Percentiles rank a stretch among this genome's conserved stretches.
These are phyloP conservation scores for Solenopsis invicta DNA, from an alignment of 1,140 invertebrate species.

Conservation along the genomic window DNA sequence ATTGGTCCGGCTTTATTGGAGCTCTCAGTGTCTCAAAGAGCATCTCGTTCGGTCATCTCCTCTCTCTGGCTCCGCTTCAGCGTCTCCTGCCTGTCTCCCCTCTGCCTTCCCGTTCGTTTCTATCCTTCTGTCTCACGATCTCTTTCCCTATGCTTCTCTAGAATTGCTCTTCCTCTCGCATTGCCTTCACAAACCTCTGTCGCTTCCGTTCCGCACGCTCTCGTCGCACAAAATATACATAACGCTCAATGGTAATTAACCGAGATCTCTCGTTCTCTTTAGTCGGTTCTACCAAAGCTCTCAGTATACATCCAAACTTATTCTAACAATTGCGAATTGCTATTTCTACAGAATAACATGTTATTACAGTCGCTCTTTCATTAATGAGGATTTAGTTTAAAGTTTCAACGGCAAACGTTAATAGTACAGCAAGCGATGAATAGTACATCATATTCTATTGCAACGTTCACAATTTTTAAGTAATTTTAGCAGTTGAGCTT, in stretches of 20 bases:
- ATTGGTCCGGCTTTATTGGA: conserved; percentile 87
- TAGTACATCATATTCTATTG: background rate
- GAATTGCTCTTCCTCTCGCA: conserved; percentile 64
- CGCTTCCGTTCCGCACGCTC: conserved; percentile 51
- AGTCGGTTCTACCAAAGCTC: background rate
- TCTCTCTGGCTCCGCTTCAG: conserved; percentile 78
- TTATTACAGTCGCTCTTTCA: background rate
- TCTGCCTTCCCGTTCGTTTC: conserved; percentile 57
- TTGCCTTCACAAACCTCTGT: conserved; percentile 58
- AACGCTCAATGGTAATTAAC: conserved; percentile 73
- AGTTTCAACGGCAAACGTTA: background rate
- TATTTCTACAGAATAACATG: background rate
- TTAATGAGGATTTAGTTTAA: background rate
- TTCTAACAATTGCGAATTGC: conserved; percentile 24
- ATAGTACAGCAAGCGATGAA: background rate
- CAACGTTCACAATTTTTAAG: background rate
- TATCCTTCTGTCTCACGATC: conserved; percentile 53
- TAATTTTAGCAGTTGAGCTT: background rate
- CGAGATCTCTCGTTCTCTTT: conserved; percentile 65
- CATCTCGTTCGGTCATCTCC: conserved; percentile 87
- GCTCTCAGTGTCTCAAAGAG: conserved; percentile 87
- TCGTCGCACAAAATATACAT: conserved; percentile 54
- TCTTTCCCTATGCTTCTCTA: conserved; percentile 56
- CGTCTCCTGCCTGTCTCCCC: conserved; percentile 68
- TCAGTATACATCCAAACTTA: background rate